Percentiles rank a stretch among this genome's conserved stretches.
These are phyloP conservation scores for Epinephelus moara DNA, from an alignment of 2,113 vertebrate genomes.

Conservation along the genomic window DNA sequence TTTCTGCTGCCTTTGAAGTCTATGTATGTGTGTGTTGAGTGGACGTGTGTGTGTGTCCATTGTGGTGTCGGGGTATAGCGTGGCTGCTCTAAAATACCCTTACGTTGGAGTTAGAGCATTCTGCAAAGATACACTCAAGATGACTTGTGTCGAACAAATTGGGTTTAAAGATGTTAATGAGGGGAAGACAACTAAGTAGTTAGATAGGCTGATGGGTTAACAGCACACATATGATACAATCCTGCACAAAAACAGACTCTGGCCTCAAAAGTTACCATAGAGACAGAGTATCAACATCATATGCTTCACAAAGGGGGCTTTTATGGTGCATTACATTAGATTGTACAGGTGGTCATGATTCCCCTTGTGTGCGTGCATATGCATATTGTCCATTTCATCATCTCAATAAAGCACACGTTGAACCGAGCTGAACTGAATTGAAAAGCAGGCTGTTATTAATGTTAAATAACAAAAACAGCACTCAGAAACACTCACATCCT, in stretches of 20 bases:
- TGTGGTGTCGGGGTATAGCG: conserved; percentile 42
- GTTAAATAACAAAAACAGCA: conserved; percentile 49
- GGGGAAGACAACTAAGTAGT: background rate
- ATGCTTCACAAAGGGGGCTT: conserved; percentile 36
- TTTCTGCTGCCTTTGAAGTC: conserved; percentile 82
- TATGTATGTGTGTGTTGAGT: conserved; percentile 66
- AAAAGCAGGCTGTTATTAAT: conserved; percentile 52
- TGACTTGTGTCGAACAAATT: background rate
- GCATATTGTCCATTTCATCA: conserved; percentile 44
- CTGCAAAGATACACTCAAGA: background rate
- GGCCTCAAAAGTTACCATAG: conserved; percentile 34
- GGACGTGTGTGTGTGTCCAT: conserved; percentile 55
- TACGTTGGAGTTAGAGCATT: conserved; percentile 29
- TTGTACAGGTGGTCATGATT: conserved; percentile 58
- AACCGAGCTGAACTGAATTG: conserved; percentile 28
- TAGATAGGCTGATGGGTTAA: background rate
- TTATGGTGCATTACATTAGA: conserved; percentile 26
- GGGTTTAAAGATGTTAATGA: background rate
- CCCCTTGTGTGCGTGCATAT: conserved; percentile 1
- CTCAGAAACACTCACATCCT: conserved; percentile 7
- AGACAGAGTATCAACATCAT: conserved; percentile 47
- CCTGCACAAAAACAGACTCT: background rate
- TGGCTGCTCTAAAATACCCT: conserved; percentile 44
- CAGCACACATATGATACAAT: background rate
- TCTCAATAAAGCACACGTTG: conserved; percentile 33